Percentiles rank a stretch among this genome's conserved stretches.
Conservation (phyloP, 2,888 invertebrate genomes). For the Nymphalis polychloros region DNA sequence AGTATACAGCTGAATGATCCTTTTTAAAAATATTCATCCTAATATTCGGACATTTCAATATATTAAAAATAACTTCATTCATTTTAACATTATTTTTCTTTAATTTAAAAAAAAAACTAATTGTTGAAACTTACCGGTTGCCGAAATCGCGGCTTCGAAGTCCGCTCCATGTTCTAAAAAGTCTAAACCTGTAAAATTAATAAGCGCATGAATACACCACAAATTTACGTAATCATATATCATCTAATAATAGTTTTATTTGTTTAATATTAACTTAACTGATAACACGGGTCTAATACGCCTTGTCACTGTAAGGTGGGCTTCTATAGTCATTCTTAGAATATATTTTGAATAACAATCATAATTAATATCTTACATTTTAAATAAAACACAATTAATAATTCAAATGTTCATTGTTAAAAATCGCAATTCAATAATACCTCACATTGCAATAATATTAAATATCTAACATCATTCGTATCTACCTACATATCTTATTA, state of each 20-base stretch:
- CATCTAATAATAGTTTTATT: constrained; percentile 18
- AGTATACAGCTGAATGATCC: not conserved
- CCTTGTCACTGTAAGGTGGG: constrained; percentile 36
- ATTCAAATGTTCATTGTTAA: no score
- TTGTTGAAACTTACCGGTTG: constrained; percentile 79
- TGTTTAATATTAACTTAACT: constrained; percentile 32
- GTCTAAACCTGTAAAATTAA: constrained; percentile 83
- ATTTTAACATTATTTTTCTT: not conserved
- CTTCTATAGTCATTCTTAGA: constrained; percentile 36
- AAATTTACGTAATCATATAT: constrained; percentile 11
- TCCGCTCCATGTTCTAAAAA: constrained; percentile 88
- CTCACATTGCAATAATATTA: no score
- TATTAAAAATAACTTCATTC: no score
- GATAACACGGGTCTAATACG: constrained; percentile 35
- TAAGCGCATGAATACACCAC: constrained; percentile 32
- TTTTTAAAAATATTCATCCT: no score
- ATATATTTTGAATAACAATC: constrained; percentile 11
- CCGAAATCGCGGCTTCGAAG: constrained; percentile 87
- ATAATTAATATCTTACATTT: constrained; percentile 7
- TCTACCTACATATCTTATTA: not conserved
- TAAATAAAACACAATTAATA: not conserved
- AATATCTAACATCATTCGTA: no score
- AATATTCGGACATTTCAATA: no score
- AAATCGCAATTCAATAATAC: no score
- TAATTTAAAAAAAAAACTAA: not conserved